Evolutionary conservation across 2,113 vertebrate genomes (phyloP).

Genomic region (Erinaceus europaeus): DNA sequence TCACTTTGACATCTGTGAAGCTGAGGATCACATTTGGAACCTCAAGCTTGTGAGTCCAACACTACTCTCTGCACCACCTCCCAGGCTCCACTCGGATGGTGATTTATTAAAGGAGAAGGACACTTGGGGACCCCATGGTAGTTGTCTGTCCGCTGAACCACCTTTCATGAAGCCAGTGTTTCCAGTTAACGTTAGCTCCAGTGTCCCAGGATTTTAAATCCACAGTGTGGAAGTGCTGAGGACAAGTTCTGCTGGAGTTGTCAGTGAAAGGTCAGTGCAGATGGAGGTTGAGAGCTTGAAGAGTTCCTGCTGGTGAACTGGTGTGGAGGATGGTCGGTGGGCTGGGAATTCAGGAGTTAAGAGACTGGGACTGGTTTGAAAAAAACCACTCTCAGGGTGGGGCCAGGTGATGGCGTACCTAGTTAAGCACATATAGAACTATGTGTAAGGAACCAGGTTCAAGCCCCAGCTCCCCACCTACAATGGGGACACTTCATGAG

Average conservation of each 20-base stretch:
- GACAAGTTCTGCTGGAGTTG: not conserved
- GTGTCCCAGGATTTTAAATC: not conserved
- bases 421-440: too few relatives aligned
- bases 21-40: too few relatives aligned
- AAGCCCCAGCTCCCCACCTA: too few relatives aligned
- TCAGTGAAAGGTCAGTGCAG: not conserved
- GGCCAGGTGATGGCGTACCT: too few relatives aligned
- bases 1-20: too few relatives aligned
- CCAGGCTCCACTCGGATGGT: too few relatives aligned
- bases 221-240: not conserved
- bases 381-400: too few relatives aligned
- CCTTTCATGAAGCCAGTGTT: not conserved
- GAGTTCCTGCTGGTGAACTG: not conserved
- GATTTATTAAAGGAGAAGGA: not conserved
- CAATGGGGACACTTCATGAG: too few relatives aligned
- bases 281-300: not conserved
- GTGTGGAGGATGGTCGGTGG: accelerated
- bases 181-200: not conserved
- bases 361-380: not conserved
- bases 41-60: too few relatives aligned
- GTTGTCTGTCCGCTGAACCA: not conserved
- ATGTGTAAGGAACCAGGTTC: too few relatives aligned
- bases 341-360: not conserved
- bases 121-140: not conserved
- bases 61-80: too few relatives aligned